Evolutionary conservation across 2,113 vertebrate genomes (phyloP).

Genomic region (Collichthys lucidus): DNA sequence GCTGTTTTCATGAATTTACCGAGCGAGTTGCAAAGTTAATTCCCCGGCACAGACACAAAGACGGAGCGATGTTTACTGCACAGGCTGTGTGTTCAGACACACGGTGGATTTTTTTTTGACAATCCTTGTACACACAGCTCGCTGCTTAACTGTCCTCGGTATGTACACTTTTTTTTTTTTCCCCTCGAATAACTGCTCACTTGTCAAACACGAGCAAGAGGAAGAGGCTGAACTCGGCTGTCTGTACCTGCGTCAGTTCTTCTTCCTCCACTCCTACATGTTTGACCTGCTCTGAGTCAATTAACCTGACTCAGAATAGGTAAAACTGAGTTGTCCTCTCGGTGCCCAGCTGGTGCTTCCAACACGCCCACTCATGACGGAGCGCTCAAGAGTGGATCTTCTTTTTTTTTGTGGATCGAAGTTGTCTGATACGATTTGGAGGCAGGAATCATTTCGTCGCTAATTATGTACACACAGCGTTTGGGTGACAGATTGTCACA

Average conservation of each 20-base stretch:
- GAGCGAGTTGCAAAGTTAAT: conserved; percentile 4
- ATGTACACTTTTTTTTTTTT: background rate
- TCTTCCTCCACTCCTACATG: conserved; percentile 6
- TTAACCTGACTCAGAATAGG: conserved; percentile 35
- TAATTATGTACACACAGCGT: conserved; percentile 11
- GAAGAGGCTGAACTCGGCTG: background rate
- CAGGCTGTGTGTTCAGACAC: conserved; percentile 38
- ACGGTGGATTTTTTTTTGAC: conserved; percentile 16
- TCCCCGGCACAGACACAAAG: conserved; percentile 3
- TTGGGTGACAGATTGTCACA: conserved; percentile 16
- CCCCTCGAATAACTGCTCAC: background rate
- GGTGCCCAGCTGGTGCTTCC: conserved; percentile 23
- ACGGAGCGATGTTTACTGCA: conserved; percentile 10
- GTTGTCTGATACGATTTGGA: background rate
- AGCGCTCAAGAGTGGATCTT: background rate
- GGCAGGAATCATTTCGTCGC: background rate
- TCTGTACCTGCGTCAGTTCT: background rate
- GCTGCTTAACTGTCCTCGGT: background rate
- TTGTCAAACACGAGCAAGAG: background rate
- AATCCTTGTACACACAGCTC: conserved; percentile 9
- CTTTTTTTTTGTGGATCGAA: background rate
- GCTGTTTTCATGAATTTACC: conserved; percentile 2
- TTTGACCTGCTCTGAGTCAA: conserved; percentile 38
- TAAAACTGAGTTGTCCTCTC: background rate
- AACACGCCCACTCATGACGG: background rate